Conservation (phyloP, 2,797 vertebrate genomes). For the Rhodeus uyekii region DNA sequence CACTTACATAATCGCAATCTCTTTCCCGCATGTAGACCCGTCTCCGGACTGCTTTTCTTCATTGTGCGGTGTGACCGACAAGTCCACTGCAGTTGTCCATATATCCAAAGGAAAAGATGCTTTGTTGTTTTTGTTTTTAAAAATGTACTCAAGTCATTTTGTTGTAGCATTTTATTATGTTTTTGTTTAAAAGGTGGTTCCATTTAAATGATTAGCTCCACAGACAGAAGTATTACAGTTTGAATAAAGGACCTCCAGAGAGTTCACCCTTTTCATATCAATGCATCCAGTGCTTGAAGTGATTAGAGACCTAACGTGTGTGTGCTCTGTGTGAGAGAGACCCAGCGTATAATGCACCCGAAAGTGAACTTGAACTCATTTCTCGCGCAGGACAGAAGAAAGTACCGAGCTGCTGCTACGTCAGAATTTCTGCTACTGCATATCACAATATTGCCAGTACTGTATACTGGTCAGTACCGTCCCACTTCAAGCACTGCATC, state of each 20-base stretch:
- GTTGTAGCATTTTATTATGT: neutral
- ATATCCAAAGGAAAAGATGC: neutral
- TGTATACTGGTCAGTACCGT: neutral
- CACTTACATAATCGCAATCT: neutral
- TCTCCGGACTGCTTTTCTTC: neutral
- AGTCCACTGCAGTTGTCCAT: neutral
- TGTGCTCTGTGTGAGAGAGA: neutral
- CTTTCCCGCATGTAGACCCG: neutral
- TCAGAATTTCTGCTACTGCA: neutral
- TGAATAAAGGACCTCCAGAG: neutral
- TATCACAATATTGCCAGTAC: neutral
- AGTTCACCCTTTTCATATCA: neutral
- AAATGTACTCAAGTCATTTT: neutral
- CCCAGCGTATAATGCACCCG: too few species aligned
- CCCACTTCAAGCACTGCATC: constrained; percentile 3
- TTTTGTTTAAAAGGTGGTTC: constrained; percentile 3
- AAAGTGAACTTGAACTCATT: too few species aligned
- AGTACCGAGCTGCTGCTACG: neutral
- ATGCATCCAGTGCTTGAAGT: neutral
- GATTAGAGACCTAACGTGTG: neutral
- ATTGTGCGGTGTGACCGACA: accelerated
- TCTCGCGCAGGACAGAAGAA: neutral
- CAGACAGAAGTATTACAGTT: neutral
- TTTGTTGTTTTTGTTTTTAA: neutral
- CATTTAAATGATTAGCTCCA: neutral